Evolutionary conservation across 2,888 invertebrate species (phyloP).

Genomic region (Cremastinae sp.): DNA sequence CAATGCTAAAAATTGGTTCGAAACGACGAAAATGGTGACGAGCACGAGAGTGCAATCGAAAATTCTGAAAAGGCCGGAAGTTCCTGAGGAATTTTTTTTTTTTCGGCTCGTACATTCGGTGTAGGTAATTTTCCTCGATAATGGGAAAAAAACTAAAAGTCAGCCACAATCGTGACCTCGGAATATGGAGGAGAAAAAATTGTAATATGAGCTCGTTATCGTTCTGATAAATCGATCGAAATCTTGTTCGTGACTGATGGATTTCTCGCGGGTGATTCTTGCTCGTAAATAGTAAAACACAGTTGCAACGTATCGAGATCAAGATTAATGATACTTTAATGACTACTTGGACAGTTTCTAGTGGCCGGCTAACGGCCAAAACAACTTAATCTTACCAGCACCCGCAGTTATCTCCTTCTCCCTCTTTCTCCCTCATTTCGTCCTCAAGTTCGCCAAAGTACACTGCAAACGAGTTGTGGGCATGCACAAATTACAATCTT

Average conservation of each 20-base stretch:
- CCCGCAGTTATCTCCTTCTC: constrained; percentile 24
- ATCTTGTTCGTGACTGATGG: constrained; percentile 65
- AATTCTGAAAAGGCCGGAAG: constrained; percentile 45
- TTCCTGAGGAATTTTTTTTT: constrained; percentile 32
- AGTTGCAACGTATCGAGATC: constrained; percentile 63
- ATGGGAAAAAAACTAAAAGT: constrained; percentile 11
- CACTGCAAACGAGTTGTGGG: not conserved
- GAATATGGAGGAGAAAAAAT: constrained; percentile 3
- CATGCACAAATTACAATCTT: constrained; percentile 11
- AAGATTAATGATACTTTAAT: constrained; percentile 77
- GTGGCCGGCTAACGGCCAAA: constrained; percentile 69
- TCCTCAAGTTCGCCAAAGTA: constrained; percentile 26
- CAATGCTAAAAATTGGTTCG: constrained; percentile 22
- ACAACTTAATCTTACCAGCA: constrained; percentile 68
- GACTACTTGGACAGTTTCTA: constrained; percentile 72
- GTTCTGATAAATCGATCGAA: constrained; percentile 62
- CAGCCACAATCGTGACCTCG: not conserved
- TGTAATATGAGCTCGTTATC: constrained; percentile 46
- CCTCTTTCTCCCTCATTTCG: constrained; percentile 18
- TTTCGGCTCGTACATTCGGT: not conserved
- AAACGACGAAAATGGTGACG: constrained; percentile 60
- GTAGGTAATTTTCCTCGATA: not conserved
- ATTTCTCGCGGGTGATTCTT: constrained; percentile 41
- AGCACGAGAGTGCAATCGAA: constrained; percentile 31
- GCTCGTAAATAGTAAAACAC: constrained; percentile 64